A percentile compares a stretch with the other conserved stretches of the same genome.
These are phyloP conservation scores for Notoglanidium macrostoma DNA, from an alignment of 2,797 vertebrate genomes.

Conservation along the genomic window DNA sequence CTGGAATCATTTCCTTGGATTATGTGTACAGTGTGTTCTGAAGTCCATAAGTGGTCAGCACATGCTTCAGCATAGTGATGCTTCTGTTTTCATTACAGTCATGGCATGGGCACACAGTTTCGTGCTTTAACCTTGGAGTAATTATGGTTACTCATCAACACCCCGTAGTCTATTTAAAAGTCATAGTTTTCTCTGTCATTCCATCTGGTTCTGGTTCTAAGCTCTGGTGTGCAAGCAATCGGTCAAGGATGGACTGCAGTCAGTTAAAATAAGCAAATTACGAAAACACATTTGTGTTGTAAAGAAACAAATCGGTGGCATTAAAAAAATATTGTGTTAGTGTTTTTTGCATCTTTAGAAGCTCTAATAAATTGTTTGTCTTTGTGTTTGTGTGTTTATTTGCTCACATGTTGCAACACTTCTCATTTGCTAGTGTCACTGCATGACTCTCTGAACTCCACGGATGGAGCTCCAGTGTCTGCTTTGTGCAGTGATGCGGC, in stretches of 20 bases:
- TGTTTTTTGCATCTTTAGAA: background rate
- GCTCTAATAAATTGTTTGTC: background rate
- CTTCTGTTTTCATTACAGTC: background rate
- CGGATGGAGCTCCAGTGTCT: conserved; percentile 58
- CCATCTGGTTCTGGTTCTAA: background rate
- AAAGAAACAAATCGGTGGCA: background rate
- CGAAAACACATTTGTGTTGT: background rate
- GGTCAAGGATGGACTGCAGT: background rate
- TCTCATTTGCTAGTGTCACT: conserved; percentile 74
- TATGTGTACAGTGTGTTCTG: background rate
- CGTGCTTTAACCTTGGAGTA: background rate
- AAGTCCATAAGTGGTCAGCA: background rate
- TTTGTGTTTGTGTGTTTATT: background rate
- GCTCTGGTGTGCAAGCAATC: background rate
- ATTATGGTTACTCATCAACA: background rate
- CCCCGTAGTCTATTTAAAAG: background rate
- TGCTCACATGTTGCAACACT: background rate
- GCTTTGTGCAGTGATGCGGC: conserved; percentile 20
- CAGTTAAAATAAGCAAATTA: background rate
- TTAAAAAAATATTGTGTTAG: background rate
- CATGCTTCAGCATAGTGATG: background rate
- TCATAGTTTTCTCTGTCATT: background rate
- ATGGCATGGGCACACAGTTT: background rate
- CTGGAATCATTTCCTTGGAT: background rate
- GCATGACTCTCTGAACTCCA: conserved; percentile 85